Base-by-base conservation (phyloP, 1,140 invertebrate species). In the Drosophila repletoides region DNA sequence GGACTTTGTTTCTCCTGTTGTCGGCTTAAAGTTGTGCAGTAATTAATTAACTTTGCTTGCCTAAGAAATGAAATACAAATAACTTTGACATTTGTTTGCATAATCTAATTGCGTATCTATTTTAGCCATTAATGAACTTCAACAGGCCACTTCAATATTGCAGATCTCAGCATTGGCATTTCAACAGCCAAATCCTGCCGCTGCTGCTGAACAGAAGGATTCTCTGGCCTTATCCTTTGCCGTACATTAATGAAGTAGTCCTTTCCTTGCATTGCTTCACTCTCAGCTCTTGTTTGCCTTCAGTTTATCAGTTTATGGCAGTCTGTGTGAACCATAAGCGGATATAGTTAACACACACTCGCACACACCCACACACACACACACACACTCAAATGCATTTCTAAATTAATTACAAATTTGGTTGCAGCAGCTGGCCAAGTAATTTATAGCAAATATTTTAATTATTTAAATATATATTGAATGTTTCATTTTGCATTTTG, bases 21-120 rank as follows among this genome's bases (percentile, higher is more conserved):
- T 9, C 22, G 29, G 43, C 53, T 72, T 69, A 66, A 75, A 80
- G 75, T 60, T 61, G 22, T 69, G 40, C 43, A 40, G 72, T 86
- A 80, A 86, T 86, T 86, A 86, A 86, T 86, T 86, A 76, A 86
- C 63, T 86, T 76, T 80, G 80, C 75, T 80, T 80, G 67, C 68
- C 29, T 76, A 60, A 60, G 80, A 80, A 80, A 86, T 86, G 77
- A 76, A 86, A 80, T 66, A 72, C 80, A 86, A 86, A 86, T 84
- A 86, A 64, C 80, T 86, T 84, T 76, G 75, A 68, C 77, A 76
- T 86, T 80, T 86, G 75, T 86, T 72, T 86, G 68, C 80, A 71
- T 61, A 80, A 80, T 72, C 58, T 72, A 72, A 83, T 83, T 73
- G 59, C 69, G 61, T 68, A 77, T 70, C 72, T 43, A 71, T 64